phyloP scores from a whole-genome alignment of 2,797 vertebrate species.

The Myotis pilosus region DNA sequence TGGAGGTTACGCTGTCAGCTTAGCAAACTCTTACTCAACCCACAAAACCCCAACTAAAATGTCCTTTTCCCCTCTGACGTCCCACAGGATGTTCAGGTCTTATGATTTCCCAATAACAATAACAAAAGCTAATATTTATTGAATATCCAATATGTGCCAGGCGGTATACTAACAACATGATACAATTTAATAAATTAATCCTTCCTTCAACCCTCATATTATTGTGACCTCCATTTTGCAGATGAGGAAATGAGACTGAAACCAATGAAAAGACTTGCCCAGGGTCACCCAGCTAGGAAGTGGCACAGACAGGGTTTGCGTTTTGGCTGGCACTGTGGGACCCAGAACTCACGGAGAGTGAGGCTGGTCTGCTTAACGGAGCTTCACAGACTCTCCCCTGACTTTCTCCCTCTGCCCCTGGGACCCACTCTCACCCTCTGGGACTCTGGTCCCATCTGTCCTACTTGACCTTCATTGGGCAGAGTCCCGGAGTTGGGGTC shows the following conservation, averaged over 20 bases:
- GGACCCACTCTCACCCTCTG: background rate
- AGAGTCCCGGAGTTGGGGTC: background rate
- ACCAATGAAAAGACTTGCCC: background rate
- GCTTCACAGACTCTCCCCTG: background rate
- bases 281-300: background rate
- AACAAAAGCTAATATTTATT: background rate
- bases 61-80: background rate
- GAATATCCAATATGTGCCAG: background rate
- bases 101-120: background rate
- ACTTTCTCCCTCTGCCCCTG: background rate
- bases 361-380: background rate
- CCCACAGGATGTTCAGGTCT: background rate
- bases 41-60: conserved; percentile 24
- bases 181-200: background rate
- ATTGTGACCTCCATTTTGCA: background rate
- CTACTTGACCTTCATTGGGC: background rate
- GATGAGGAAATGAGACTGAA: background rate
- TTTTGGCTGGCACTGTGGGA: too few relatives aligned
- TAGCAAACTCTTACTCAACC: conserved; percentile 16
- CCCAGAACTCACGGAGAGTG: background rate
- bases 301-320: background rate
- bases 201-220: background rate
- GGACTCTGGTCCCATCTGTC: background rate
- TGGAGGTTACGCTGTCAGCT: background rate
- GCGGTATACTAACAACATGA: background rate